A percentile compares a stretch with the other conserved stretches of the same genome.
phyloP scores from a whole-genome alignment of 2,888 invertebrate genomes.

The Petrolisthes cinctipes region DNA sequence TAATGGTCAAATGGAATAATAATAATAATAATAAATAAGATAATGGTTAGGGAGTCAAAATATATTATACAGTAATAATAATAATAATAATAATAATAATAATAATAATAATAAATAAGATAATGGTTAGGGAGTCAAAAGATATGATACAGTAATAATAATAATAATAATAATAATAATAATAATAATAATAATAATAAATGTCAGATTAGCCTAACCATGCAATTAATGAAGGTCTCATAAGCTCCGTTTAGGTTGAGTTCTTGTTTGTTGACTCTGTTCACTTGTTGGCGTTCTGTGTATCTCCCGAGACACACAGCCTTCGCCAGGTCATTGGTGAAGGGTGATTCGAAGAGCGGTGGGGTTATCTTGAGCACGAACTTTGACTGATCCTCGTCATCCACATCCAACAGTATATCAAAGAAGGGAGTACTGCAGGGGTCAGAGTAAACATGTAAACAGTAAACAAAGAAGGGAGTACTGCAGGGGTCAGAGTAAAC shows the following conservation, averaged over 20 bases:
- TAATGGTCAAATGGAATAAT: too few relatives aligned
- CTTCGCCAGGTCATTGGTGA: conserved; percentile 33
- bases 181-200: too few relatives aligned
- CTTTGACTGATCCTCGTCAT: neutral
- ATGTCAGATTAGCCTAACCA: conserved; percentile 5
- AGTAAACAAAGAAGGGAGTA: neutral
- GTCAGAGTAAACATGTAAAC: neutral
- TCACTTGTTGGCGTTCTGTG: neutral
- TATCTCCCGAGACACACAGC: conserved; percentile 20
- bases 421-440: conserved; percentile 53
- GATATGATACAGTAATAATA: too few relatives aligned
- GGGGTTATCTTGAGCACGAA: conserved; percentile 42
- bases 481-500: neutral
- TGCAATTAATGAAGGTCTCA: conserved; percentile 22
- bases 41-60: too few relatives aligned
- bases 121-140: too few relatives aligned
- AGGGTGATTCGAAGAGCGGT: conserved; percentile 27
- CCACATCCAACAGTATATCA: conserved; percentile 46
- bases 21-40: too few relatives aligned
- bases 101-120: too few relatives aligned
- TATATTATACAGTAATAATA: too few relatives aligned
- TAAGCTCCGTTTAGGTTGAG: conserved; percentile 40
- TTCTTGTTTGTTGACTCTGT: neutral
- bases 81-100: too few relatives aligned
- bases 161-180: too few relatives aligned